Base-by-base conservation (phyloP, 2,888 invertebrate species). In the Cephus sareptanus region DNA sequence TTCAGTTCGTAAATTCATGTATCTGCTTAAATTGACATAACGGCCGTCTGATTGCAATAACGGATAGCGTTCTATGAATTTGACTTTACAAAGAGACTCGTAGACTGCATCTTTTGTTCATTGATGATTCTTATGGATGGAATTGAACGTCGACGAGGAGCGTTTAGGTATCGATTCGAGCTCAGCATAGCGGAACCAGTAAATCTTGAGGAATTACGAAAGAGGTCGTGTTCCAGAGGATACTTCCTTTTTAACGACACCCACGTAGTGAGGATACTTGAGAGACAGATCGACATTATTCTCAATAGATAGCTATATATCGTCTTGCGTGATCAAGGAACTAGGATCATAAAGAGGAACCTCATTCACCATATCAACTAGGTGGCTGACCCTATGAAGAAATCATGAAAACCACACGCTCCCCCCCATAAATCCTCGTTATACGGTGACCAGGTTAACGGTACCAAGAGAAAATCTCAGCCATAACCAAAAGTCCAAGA, bases 1-100 rank as follows among this genome's bases (percentile, higher is more conserved):
- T 80, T 80, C 76, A 84, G 83, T 84, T 83, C 79, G 84, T 85
- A 84, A 85, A 85, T 85, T 85, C 81, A 84, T 84, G 79, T 79
- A 83, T 81, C 80, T 74, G 56, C 78, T 73, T 77, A 77, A 80
- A 84, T 82, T 81, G 83, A 79, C 84, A 82, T 84, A 84, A 84
- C 82, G 82, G 82, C 80, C 80, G 76, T 79, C 77, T 40, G 78
- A 78, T 77, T 76, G 77, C 80, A 68, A 73, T 73, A 35, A 76
- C 73, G 71, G 73, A 71, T 56, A 2, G 33, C 75, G 75, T 56
- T 73, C 75, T 78, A 73, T 78, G 75, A 73, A 78, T 78, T 78
- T 78, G 78, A 78, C 76, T 78, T 78, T 73, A 75, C 40, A 76
- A 78, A 76, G 56, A 23, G 73, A 75, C 68, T 76, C 73, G 70